phyloP scores from a whole-genome alignment of 2,888 invertebrate genomes.

The Meghimatium bilineatum region DNA sequence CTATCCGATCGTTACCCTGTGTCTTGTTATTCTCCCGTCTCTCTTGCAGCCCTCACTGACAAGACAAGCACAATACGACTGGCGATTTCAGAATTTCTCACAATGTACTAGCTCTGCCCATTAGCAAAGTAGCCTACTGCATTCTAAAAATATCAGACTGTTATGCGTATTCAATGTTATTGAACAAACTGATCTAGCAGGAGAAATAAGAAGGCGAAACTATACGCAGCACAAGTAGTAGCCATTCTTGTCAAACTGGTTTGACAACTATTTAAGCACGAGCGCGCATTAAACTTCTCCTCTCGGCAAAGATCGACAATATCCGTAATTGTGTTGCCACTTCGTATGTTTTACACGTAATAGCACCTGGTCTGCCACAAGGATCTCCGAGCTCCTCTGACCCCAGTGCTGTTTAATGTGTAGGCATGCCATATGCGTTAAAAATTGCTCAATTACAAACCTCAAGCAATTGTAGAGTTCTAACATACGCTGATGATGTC shows the following conservation, averaged over 20 bases:
- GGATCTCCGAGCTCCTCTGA: no score
- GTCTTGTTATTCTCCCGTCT: not conserved
- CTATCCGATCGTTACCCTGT: no score
- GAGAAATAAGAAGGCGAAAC: not conserved
- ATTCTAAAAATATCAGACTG: conserved; percentile 43
- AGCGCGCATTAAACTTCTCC: conserved; percentile 43
- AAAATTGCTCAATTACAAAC: no score
- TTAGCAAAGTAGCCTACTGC: not conserved
- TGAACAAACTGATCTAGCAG: not conserved
- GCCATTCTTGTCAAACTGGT: conserved; percentile 45
- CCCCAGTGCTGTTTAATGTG: no score
- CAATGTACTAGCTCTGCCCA: conserved; percentile 34
- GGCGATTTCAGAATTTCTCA: not conserved
- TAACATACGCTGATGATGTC: no score
- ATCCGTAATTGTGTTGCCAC: conserved; percentile 36
- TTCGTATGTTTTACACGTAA: no score
- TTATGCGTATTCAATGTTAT: conserved; percentile 14
- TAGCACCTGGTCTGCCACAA: no score
- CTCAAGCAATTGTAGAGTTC: no score
- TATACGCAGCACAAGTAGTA: conserved; percentile 10
- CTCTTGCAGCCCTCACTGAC: not conserved
- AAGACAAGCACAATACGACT: not conserved
- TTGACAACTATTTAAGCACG: conserved; percentile 35
- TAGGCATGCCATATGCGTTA: no score
- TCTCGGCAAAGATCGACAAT: conserved; percentile 47